Base-by-base conservation (phyloP, 2,113 vertebrate genomes). In the Pterophyllum scalare region DNA sequence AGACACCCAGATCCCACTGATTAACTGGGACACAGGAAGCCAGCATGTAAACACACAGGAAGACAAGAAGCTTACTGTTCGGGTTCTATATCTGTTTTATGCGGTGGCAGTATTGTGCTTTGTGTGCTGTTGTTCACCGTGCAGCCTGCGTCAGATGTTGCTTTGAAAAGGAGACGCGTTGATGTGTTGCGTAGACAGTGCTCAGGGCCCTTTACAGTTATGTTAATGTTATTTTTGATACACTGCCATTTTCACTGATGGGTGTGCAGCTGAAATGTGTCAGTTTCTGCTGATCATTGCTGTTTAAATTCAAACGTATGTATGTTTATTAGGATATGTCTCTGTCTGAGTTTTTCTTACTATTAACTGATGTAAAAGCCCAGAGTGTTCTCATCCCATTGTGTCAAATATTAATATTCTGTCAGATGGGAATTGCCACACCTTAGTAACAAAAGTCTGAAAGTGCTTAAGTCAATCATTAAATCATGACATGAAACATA, bases 1-100 rank as follows among this genome's bases (percentile, higher is more conserved):
- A 93, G 92, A 93, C 93, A 85, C 91, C 87, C 86, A 94, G 93
- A 94, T 92, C 86, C 84, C 79, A 1, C 90, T 90, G 93, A 92
- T 93, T 93, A 92, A 91, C 82, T 75, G 74, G 88, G 91, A 90
- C 89, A 82, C 88, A 94, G 93, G 92, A 92, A 93, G 88, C 91
- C 90, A 24, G 86, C 88, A 85, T 90, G 90, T 93, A 93, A 94
- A 94, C 90, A 91, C 80, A 46, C 59, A 64, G 74, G 82, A 84
- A 65, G 89, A 90, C 90, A 82, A 80, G 87, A 76, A 54, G 78
- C 57, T 80, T 83, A 83, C 89, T 83, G 91, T 79, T 60, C 54
- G 76, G 81, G 76, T 60, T 65, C 76, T 24, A 28, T 35, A 61
- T 83, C 64, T 79, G 80, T 70, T 61, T 77, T 20, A 75, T 65